Evolutionary conservation across 2,797 vertebrate genomes (phyloP), one percentile per base, ranked within the genome.

Genomic region (Lycodopsis pacificus): DNA sequence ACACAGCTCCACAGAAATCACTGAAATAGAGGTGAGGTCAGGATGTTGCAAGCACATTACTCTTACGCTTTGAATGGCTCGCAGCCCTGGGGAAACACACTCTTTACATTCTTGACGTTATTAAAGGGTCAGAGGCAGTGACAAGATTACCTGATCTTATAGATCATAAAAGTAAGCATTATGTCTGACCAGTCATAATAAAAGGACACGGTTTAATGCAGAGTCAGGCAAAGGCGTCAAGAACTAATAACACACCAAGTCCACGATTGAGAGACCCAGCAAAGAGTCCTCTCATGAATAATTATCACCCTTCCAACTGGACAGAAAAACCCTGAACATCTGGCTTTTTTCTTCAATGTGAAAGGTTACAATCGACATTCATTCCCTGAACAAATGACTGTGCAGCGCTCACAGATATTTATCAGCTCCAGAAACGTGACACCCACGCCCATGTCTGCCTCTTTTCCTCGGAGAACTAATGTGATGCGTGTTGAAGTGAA

Each of bases 11-110:
- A 25, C n/a, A 25, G 38, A 54, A 62, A 20, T 22, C 34, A 40
- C 40, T 58, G 32, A 65, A 58, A 65, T 17, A 10, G 32, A 51
- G 65, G 65, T 74, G 51, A 65, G 59, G 32, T 75, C 65, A 53
- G 12, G 20, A 40, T 48, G 53, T 48, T 65, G 40, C 0, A 15
- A 42, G 61, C 59, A 38, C 44, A 73, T 73, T 42, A 65, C 38
- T 65, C 54, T n/a, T n/a, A n/a, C 64, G 62, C 64, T 44, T 38
- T 12, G n/a, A 62, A 51, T 38, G 36, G 7, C 48, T 66, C 27
- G 25, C 36, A 38, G 36, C 36, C 36, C 36, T 38, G 36, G 36
- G 9, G 36, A 36, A 36, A 36, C 48, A 36, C 15, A 25, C 13
- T n/a, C 61, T 71, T 20, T 51, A 8, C 32, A 49, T 32, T 65